A percentile compares a stretch with the other conserved stretches of the same genome.
Evolutionary conservation across 2,113 vertebrate species (phyloP).

Genomic region (Antennarius striatus): DNA sequence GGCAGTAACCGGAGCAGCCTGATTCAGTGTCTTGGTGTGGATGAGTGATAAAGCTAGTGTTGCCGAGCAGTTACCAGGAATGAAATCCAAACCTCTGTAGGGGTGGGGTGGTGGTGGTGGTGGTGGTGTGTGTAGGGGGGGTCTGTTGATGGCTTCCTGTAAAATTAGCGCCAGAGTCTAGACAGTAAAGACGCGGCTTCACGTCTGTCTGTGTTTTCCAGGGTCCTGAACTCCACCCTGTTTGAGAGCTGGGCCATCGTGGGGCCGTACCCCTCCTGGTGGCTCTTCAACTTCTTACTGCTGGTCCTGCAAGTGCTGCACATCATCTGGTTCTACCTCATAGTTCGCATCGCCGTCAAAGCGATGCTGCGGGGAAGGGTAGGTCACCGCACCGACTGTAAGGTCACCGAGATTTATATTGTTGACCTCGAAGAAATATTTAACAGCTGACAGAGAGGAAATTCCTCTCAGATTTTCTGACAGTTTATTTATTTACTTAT

Average conservation of each 20-base stretch:
- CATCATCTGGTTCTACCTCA: slow-evolving; percentile 95
- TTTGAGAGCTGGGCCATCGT: slow-evolving; percentile 96
- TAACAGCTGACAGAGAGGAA: too few species aligned
- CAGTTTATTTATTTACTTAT: too few species aligned
- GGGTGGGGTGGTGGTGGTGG: slow-evolving; percentile 23
- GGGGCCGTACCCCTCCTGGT: slow-evolving; percentile 94
- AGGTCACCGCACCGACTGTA: slow-evolving; percentile 24
- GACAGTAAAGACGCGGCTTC: not conserved
- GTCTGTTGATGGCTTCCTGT: slow-evolving; percentile 38
- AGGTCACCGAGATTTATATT: too few species aligned
- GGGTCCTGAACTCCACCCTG: slow-evolving; percentile 92
- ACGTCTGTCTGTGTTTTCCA: slow-evolving; percentile 47
- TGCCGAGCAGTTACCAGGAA: slow-evolving; percentile 42
- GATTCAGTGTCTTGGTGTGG: slow-evolving; percentile 74
- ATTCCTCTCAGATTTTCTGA: too few species aligned
- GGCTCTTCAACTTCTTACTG: slow-evolving; percentile 92
- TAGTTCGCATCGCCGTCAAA: slow-evolving; percentile 89
- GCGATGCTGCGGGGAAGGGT: slow-evolving; percentile 92
- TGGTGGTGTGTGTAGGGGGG: too few species aligned
- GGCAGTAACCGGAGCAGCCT: slow-evolving; percentile 74
- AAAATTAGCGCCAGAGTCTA: too few species aligned
- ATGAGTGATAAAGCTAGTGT: slow-evolving; percentile 57
- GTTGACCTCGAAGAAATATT: too few species aligned
- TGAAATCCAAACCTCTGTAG: slow-evolving; percentile 67
- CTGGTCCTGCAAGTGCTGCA: slow-evolving; percentile 89